These are phyloP conservation scores for Catocala fraxini DNA, from an alignment of 2,888 invertebrate genomes.

Conservation along the genomic window DNA sequence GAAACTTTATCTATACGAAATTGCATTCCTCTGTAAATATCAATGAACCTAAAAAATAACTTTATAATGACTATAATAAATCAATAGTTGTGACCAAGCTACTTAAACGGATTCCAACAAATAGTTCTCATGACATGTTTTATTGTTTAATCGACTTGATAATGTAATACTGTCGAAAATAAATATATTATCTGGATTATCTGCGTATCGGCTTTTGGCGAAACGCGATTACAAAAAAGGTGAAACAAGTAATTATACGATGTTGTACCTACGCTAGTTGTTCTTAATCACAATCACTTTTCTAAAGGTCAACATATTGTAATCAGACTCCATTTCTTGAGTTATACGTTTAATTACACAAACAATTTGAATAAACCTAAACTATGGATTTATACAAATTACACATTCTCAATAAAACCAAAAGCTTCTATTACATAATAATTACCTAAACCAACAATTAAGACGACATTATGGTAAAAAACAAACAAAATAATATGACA, in stretches of 20 bases:
- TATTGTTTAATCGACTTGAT: constrained; percentile 39
- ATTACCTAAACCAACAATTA: constrained; percentile 20
- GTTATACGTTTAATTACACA: constrained; percentile 21
- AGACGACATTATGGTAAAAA: constrained; percentile 26
- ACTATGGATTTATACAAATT: constrained; percentile 29
- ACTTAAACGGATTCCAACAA: constrained; percentile 6
- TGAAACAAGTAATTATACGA: constrained; percentile 37
- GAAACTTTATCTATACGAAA: no score
- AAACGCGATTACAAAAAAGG: constrained; percentile 43
- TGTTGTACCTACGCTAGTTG: constrained; percentile 18
- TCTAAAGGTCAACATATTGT: constrained; percentile 39
- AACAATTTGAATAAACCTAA: constrained; percentile 32
- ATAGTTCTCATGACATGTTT: constrained; percentile 33
- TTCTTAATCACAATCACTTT: constrained; percentile 38
- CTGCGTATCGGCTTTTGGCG: constrained; percentile 20
- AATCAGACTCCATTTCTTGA: constrained; percentile 30
- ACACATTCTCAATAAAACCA: constrained; percentile 28
- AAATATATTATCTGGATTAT: constrained; percentile 40
- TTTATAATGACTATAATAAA: no score
- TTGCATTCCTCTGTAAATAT: no score
- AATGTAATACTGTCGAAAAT: constrained; percentile 31
- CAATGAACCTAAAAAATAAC: no score
- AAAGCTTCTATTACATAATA: constrained; percentile 32
- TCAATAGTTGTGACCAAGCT: neutral
- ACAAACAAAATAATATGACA: constrained; percentile 39